Base-by-base conservation (phyloP, 2,113 vertebrate species). In the Thermophis baileyi region DNA sequence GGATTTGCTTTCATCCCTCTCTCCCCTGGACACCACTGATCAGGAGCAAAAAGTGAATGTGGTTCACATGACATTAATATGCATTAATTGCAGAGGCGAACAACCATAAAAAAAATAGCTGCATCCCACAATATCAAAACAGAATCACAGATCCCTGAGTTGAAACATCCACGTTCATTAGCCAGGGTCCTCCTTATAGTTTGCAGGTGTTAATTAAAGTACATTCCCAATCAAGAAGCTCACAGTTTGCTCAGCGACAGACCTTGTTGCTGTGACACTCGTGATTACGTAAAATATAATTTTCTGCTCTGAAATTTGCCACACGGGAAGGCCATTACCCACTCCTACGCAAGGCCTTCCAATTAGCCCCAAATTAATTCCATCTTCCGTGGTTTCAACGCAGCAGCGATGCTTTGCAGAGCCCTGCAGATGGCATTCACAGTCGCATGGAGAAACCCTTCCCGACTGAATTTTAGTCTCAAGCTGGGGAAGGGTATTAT, bases 311-410 rank as follows among this genome's bases (percentile, higher is more conserved):
- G 30, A 69, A 69, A 69, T 74, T n/a, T 90, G 60, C 57, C n/a
- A 49, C 69, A 63, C 50, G 47, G 89, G 89, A 50, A 90, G 46
- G n/a, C 46, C 47, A 50, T 74, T 74, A 22, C 57, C n/a, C 89
- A 69, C 57, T 24, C 89, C 89, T 69, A 20, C 3, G 27, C 46
- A 10, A 69, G 57, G 22, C 89, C 47, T 50, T 74, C 60, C 60
- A 90, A 90, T 90, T 90, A 90, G 60, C 60, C 57, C 47, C 46
- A 49, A 74, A 50, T 74, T 69, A 90, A 90, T 74, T 50, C 89
- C 89, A 50, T 74, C 89, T 69, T 49, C 60, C 4, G 1, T 60
- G 12, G 35, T 60, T 57, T 27, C 40, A 18, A 14, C 40, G 46
- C 88, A 89, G 88, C 54, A 60, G 88, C 25, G n/a, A 10, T 5